phyloP scores from a whole-genome alignment of 2,113 vertebrate genomes.

The Crotalus horridus region DNA sequence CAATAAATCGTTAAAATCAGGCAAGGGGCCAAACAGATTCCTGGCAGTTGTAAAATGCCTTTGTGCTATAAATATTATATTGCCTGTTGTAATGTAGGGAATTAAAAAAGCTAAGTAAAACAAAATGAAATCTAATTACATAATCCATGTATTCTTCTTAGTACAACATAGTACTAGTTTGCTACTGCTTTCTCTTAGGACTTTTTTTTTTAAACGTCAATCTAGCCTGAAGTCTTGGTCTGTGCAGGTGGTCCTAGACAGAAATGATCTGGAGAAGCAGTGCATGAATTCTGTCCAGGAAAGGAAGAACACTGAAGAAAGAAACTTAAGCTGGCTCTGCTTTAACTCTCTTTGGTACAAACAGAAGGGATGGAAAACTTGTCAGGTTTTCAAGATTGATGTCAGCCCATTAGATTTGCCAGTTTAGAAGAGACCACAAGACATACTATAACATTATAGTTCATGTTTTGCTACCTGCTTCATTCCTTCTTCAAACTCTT shows the following conservation, averaged over 20 bases:
- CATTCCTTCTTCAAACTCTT: too few species aligned
- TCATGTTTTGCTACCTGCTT: too few species aligned
- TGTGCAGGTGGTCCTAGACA: not conserved
- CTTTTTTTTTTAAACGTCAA: not conserved
- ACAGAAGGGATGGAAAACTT: not conserved
- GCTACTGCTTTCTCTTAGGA: not conserved
- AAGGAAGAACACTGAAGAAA: not conserved
- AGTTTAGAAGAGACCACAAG: too few species aligned
- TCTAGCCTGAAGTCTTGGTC: not conserved
- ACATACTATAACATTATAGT: too few species aligned
- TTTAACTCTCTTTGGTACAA: not conserved
- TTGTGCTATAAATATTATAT: not conserved
- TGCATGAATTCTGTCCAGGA: not conserved
- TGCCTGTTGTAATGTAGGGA: not conserved
- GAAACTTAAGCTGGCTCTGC: not conserved
- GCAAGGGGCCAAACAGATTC: not conserved
- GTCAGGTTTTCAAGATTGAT: too few species aligned
- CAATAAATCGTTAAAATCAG: not conserved
- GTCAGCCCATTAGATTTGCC: too few species aligned
- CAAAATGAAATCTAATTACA: not conserved
- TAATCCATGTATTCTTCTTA: not conserved
- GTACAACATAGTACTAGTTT: not conserved
- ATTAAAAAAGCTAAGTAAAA: not conserved
- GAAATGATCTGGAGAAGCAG: not conserved
- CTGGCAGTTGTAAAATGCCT: not conserved